Evolutionary conservation across 2,113 vertebrate genomes (phyloP).

Genomic region (Pseudolaguvia tuberculata): DNA sequence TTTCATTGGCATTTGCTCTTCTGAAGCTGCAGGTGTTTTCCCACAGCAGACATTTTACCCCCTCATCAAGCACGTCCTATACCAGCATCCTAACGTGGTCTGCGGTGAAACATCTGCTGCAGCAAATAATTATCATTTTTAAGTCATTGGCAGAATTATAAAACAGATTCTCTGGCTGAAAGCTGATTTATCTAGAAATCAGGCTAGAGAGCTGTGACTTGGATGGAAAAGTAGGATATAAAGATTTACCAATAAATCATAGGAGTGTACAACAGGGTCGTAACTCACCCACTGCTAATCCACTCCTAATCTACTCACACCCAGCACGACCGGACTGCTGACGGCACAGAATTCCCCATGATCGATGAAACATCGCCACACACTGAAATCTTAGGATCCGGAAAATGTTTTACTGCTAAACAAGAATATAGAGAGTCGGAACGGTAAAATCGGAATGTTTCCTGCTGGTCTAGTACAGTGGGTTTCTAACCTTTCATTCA

Average conservation of each 20-base stretch:
- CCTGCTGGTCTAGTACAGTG: too few species aligned
- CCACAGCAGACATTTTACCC: background rate
- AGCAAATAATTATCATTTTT: background rate
- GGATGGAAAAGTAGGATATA: background rate
- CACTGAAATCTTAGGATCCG: background rate
- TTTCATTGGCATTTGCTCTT: background rate
- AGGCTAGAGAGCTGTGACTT: background rate
- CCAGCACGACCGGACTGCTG: slow-evolving; percentile 31
- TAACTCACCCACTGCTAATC: slow-evolving; percentile 19
- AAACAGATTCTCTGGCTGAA: background rate
- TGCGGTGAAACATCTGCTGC: background rate
- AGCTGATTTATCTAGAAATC: slow-evolving; percentile 9
- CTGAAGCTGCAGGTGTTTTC: slow-evolving; percentile 27
- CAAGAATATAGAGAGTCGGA: background rate
- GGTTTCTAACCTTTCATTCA: too few species aligned
- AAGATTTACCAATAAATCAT: slow-evolving; percentile 20
- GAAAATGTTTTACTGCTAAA: background rate
- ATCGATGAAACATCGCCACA: slow-evolving; percentile 6
- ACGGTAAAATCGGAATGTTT: background rate
- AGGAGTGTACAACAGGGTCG: slow-evolving; percentile 12
- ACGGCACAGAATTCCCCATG: slow-evolving; percentile 30
- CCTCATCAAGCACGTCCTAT: background rate
- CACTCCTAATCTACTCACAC: slow-evolving; percentile 37
- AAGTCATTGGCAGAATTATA: background rate
- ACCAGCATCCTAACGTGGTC: background rate